A percentile compares a stretch with the other conserved stretches of the same genome.
phyloP scores from a whole-genome alignment of 2,113 vertebrate species.

The Malurus alboscapulatus region DNA sequence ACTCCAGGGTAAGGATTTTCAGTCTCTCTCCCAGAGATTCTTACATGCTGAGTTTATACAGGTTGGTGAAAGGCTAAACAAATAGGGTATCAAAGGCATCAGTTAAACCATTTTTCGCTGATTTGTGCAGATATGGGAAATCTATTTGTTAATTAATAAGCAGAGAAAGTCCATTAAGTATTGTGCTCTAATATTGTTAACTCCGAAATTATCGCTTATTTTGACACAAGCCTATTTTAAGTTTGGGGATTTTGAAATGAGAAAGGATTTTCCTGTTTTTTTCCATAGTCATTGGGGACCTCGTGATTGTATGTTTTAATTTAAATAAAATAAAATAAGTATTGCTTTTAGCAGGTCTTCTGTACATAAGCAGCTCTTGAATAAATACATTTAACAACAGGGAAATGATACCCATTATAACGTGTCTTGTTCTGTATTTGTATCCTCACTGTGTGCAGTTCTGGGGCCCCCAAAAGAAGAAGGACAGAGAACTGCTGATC shows the following conservation, averaged over 20 bases:
- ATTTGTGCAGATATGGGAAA: not conserved
- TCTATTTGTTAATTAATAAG: slow-evolving; percentile 7
- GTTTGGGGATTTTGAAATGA: not conserved
- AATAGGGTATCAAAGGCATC: not conserved
- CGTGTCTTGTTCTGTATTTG: not conserved
- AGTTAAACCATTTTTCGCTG: not conserved
- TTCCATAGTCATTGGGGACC: not conserved
- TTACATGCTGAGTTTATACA: not conserved
- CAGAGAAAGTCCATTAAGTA: not conserved
- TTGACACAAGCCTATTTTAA: not conserved
- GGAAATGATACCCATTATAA: not conserved
- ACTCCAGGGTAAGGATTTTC: not conserved
- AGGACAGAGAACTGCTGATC: not conserved
- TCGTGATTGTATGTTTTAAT: not conserved
- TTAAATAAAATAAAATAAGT: not conserved
- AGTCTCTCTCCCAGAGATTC: not conserved
- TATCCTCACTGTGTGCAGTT: not conserved
- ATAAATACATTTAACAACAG: not conserved
- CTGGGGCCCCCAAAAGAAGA: not conserved
- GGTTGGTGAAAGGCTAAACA: not conserved
- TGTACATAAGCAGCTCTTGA: not conserved
- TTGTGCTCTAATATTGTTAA: not conserved
- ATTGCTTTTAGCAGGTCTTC: not conserved
- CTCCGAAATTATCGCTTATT: not conserved
- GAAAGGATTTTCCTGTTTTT: not conserved